Evolutionary conservation across 30 jellyfish, hydroid and myxozoan genomes (phyloP).

Genomic region (Haliclystus octoradiatus): DNA sequence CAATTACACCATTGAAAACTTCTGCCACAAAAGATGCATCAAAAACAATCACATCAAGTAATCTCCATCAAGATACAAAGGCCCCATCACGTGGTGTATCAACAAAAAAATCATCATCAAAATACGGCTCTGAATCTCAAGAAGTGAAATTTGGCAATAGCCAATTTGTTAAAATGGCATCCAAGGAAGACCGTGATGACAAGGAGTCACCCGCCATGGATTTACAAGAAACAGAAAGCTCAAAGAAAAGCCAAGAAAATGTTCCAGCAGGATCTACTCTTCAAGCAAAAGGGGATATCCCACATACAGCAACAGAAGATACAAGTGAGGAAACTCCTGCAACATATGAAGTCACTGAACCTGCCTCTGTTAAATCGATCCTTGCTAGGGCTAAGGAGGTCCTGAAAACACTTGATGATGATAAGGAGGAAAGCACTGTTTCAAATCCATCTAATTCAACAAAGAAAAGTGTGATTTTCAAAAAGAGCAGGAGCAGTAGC

Average conservation of each 20-base stretch:
- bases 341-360: conserved; percentile 79
- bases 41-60: no score
- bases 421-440: conserved; percentile 27
- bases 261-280: conserved; percentile 62
- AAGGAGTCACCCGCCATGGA: conserved; percentile 73
- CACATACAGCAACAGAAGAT: conserved; percentile 71
- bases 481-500: conserved; percentile 13
- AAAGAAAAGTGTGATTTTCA: conserved; percentile 67
- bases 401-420: conserved; percentile 81
- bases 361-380: conserved; percentile 79
- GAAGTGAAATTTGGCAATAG: no score
- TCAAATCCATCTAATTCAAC: no score
- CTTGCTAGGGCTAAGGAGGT: conserved; percentile 96
- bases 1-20: no score
- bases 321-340: conserved; percentile 45
- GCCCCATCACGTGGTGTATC: no score
- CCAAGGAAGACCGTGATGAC: no score
- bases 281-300: conserved; percentile 48
- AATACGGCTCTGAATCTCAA: no score
- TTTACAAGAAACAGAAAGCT: conserved; percentile 47
- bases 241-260: conserved; percentile 52
- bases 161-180: no score
- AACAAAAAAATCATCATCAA: no score
- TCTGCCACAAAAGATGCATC: no score
- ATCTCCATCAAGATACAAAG: no score